phyloP scores from a whole-genome alignment of 2,113 vertebrate genomes.

The Mystacornis crossleyi region DNA sequence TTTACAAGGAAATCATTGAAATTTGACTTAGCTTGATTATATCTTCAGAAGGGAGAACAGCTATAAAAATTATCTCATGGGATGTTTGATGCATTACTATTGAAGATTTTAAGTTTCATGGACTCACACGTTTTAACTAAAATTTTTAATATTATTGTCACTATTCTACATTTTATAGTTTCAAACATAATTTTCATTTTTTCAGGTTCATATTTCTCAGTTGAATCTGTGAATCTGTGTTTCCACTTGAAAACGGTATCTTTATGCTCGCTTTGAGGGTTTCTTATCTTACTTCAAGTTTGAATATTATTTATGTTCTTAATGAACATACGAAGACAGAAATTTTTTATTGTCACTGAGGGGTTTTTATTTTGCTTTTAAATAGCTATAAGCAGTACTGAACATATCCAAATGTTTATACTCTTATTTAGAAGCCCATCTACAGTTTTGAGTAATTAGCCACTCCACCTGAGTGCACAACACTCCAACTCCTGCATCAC shows the following conservation, averaged over 20 bases:
- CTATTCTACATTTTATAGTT: not conserved
- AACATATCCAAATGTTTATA: not conserved
- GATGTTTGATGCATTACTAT: not conserved
- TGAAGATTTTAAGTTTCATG: not conserved
- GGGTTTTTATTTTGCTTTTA: not conserved
- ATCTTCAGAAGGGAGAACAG: not conserved
- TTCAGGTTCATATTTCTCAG: not conserved
- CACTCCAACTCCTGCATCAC: not conserved
- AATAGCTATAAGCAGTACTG: not conserved
- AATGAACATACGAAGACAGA: not conserved
- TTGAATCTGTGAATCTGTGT: not conserved
- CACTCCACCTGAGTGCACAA: rapidly evolving
- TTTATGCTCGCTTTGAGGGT: not conserved
- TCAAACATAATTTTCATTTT: not conserved
- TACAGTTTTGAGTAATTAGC: not conserved
- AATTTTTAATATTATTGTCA: not conserved
- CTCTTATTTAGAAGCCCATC: not conserved
- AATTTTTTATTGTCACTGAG: not conserved
- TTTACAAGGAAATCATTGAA: not conserved
- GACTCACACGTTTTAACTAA: not conserved
- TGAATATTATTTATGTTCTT: not conserved
- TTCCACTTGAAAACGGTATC: not conserved
- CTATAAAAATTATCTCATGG: not conserved
- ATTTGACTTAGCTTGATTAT: not conserved
- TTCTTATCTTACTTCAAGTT: not conserved